phyloP scores from a whole-genome alignment of 2,888 invertebrate genomes.

The Cephus pygmeus region DNA sequence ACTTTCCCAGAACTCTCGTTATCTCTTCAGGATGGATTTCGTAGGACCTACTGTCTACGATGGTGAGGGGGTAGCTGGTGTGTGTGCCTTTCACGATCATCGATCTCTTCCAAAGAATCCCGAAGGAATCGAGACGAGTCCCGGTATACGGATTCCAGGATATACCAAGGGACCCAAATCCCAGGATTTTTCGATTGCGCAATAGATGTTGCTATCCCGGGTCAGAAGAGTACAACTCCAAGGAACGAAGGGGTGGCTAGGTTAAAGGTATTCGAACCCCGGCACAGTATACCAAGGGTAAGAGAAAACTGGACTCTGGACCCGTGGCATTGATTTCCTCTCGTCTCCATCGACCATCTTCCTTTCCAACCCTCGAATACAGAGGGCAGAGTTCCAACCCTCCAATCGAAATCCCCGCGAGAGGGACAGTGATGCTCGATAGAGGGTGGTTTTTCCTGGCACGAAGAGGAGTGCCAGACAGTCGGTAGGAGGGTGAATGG shows the following conservation, averaged over 20 bases:
- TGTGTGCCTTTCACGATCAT: background rate
- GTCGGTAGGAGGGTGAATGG: conserved; percentile 27
- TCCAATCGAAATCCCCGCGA: conserved; percentile 52
- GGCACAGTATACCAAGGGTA: conserved; percentile 23
- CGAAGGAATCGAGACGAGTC: background rate
- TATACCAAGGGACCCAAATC: background rate
- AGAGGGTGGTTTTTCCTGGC: conserved; percentile 19
- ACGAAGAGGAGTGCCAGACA: conserved; percentile 26
- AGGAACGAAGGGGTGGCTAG: background rate
- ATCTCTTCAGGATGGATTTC: conserved; percentile 1
- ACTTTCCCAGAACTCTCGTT: conserved; percentile 5
- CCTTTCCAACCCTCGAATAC: conserved; percentile 30
- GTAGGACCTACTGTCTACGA: background rate
- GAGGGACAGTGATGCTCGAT: conserved; percentile 26
- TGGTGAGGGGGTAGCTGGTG: background rate
- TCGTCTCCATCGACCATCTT: conserved; percentile 63
- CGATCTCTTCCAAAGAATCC: background rate
- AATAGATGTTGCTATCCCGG: background rate
- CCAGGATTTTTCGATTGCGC: background rate
- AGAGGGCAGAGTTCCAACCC: conserved; percentile 41
- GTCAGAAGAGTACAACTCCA: background rate
- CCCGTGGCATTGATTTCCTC: conserved; percentile 64
- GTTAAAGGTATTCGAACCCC: background rate
- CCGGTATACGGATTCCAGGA: background rate
- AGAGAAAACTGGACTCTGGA: conserved; percentile 49